Percentiles rank a stretch among this genome's conserved stretches.
Evolutionary conservation across 2,888 invertebrate species (phyloP).

Genomic region (Hemicrepidius hirtus): DNA sequence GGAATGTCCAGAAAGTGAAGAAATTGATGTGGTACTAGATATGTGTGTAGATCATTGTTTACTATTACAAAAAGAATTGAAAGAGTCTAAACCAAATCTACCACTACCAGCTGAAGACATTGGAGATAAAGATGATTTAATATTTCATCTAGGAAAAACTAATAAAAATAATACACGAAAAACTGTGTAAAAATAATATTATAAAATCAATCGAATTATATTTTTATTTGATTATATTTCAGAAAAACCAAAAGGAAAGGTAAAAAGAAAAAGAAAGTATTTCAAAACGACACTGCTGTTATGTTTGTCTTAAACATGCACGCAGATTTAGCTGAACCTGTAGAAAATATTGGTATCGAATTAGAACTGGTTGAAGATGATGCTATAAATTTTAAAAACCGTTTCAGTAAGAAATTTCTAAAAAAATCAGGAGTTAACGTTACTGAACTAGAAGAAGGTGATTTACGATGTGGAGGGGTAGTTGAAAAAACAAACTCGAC

Average conservation of each 20-base stretch:
- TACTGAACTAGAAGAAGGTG: slow-evolving; percentile 83
- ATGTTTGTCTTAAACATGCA: slow-evolving; percentile 77
- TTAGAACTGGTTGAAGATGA: slow-evolving; percentile 83
- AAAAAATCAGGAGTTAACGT: slow-evolving; percentile 82
- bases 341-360: slow-evolving; percentile 85
- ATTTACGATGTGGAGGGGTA: slow-evolving; percentile 84
- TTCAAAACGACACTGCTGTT: slow-evolving; percentile 58
- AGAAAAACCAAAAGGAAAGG: slow-evolving; percentile 26
- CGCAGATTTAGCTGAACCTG: slow-evolving; percentile 83
- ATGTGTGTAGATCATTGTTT: slow-evolving; percentile 84
- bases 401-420: slow-evolving; percentile 80
- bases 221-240: not conserved
- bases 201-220: not conserved
- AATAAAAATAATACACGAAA: slow-evolving; percentile 40
- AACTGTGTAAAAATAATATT: slow-evolving; percentile 11
- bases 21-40: slow-evolving; percentile 82
- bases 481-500: slow-evolving; percentile 81
- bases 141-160: slow-evolving; percentile 74
- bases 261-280: slow-evolving; percentile 36
- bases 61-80: slow-evolving; percentile 70
- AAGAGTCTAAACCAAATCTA: slow-evolving; percentile 61
- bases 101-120: slow-evolving; percentile 69
- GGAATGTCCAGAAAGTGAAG: slow-evolving; percentile 85
- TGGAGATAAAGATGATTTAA: slow-evolving; percentile 75
- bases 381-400: slow-evolving; percentile 83